A percentile compares a stretch with the other conserved stretches of the same genome.
Conservation (phyloP, 2,797 vertebrate genomes). For the Acipenser transmontanus region DNA sequence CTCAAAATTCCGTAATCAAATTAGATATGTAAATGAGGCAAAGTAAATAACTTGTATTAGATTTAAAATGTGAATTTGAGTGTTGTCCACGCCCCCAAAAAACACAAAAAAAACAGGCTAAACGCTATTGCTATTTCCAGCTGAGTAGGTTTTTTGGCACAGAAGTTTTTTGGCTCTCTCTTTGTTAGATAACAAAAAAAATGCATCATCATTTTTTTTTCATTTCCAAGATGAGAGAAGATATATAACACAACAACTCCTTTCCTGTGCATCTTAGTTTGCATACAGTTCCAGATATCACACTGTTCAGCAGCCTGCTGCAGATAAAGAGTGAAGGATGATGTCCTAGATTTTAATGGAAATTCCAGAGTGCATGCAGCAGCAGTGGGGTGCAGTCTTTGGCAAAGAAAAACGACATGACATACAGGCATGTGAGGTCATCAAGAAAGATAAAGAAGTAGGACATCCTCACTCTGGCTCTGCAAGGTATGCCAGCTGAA, state of each 20-base stretch:
- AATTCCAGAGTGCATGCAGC: constrained; percentile 47
- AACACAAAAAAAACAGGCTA: too few relatives aligned
- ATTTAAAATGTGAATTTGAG: too few relatives aligned
- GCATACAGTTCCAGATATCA: constrained; percentile 42
- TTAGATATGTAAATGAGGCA: too few relatives aligned
- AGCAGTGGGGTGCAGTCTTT: constrained; percentile 52
- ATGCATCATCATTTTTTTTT: too few relatives aligned
- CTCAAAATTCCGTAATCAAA: too few relatives aligned
- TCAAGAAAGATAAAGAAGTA: constrained; percentile 64
- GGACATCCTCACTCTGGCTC: constrained; percentile 29
- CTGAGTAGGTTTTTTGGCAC: too few relatives aligned
- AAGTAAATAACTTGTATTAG: too few relatives aligned
- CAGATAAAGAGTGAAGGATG: constrained; percentile 67
- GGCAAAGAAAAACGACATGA: constrained; percentile 63
- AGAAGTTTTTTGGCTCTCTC: too few relatives aligned
- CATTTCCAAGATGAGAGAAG: too few relatives aligned
- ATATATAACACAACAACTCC: constrained; percentile 5
- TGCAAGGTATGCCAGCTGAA: constrained; percentile 42
- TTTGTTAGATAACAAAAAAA: too few relatives aligned
- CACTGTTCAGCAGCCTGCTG: constrained; percentile 47
- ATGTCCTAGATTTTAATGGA: constrained; percentile 66
- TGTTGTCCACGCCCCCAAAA: too few relatives aligned
- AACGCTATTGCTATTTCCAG: too few relatives aligned
- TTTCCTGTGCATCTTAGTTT: constrained; percentile 48
- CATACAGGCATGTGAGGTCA: constrained; percentile 57